These are phyloP conservation scores for Hedya salicella DNA, from an alignment of 2,888 invertebrate genomes.

Conservation along the genomic window DNA sequence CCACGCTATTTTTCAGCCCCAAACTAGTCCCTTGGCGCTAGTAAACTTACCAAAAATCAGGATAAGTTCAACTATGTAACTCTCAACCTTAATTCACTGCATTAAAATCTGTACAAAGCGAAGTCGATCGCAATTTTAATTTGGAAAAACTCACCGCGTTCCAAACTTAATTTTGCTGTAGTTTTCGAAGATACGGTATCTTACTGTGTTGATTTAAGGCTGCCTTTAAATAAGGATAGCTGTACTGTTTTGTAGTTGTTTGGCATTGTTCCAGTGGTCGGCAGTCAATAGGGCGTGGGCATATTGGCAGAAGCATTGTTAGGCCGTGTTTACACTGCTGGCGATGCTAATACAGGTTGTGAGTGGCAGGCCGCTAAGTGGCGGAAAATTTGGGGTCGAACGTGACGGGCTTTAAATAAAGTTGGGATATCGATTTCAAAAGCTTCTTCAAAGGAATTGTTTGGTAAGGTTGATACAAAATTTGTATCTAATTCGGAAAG, in stretches of 20 bases:
- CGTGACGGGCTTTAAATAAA: conserved; percentile 11
- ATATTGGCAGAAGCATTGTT: conserved; percentile 26
- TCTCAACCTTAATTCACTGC: not conserved
- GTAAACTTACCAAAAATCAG: not conserved
- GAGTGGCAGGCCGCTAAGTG: conserved; percentile 21
- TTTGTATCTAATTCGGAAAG: too few relatives aligned
- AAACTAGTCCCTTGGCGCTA: conserved; percentile 17
- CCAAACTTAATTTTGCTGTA: not conserved
- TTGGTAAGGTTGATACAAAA: not conserved
- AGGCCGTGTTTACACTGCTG: conserved; percentile 35
- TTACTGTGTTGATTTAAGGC: conserved; percentile 4
- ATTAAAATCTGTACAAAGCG: not conserved
- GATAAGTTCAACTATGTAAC: not conserved
- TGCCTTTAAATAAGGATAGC: not conserved
- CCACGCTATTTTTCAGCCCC: conserved; percentile 5
- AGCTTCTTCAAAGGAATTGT: not conserved
- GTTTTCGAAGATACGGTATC: not conserved
- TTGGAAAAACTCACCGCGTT: conserved; percentile 25
- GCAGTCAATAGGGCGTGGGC: conserved; percentile 36
- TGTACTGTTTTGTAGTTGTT: conserved; percentile 9
- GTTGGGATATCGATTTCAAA: conserved; percentile 5
- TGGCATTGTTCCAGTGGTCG: conserved; percentile 38
- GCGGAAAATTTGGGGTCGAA: conserved; percentile 12
- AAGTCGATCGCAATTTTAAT: conserved; percentile 14
- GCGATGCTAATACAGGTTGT: conserved; percentile 21